Base-by-base conservation (phyloP, 92 coral and sea anemone genomes). In the Siderastrea radians region DNA sequence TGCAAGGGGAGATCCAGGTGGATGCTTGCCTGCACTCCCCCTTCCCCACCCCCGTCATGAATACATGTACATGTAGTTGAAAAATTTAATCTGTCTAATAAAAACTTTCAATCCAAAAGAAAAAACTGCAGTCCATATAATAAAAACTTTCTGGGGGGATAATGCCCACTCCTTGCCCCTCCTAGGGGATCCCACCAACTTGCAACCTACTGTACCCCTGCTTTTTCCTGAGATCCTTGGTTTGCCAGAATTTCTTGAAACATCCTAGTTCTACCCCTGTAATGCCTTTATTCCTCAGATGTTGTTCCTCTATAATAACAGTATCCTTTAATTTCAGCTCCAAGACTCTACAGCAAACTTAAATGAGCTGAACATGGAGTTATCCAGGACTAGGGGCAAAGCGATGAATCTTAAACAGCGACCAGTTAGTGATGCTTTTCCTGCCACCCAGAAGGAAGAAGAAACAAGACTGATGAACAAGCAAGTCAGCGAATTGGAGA, bases 281-380 rank as follows among this genome's bases (percentile, higher is more conserved):
- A 26, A 26, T 61, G 19, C 6, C 10, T 53, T 53, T 61, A 19
- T 61, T n/a, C 16, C 6, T 15, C 19, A 14, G 2, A 63, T 68
- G 52, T 13, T 49, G 1, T 46, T 46, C n/a, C 53, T 46, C 46
- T 19, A 10, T 57, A 38, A 76, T 5, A 43, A 57, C 13, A 2
- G 6, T 54, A 9, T 57, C 13, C 15, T 19, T 59, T 50, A 47
- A 13, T 86, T 76, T 57, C 63, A 97, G 99, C 96, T 97, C 45
- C 98, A 97, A 85, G 99, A 97, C 53, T 94, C 99, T 54, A 97
- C 99, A 57, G 99, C 99, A 66, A 97, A 97, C 89, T 89, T 97
- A 5, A 89, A 90, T 68, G 96, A 97, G 89, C 88, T 97, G 49
- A 97, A 97, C 88, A 57, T 92, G 53, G 99, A 97, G 80, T 83